These are phyloP conservation scores for Tineola bisselliella DNA, from an alignment of 2,888 invertebrate genomes.

Conservation along the genomic window DNA sequence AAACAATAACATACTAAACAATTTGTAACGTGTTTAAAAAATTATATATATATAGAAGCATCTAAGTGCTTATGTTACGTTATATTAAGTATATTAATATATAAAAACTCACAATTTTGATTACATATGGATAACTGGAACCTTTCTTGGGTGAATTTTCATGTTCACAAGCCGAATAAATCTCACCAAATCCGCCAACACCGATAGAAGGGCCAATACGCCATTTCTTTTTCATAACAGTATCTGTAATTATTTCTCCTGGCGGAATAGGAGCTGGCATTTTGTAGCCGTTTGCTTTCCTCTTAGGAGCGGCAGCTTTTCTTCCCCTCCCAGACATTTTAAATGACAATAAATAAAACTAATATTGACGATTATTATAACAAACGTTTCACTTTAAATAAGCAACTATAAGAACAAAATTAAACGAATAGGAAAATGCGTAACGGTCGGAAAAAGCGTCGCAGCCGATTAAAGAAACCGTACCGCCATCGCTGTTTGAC, in stretches of 20 bases:
- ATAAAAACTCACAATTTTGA: constrained; percentile 78
- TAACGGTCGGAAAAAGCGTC: not conserved
- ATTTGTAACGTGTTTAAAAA: too few relatives aligned
- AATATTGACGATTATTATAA: not conserved
- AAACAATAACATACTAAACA: constrained; percentile 20
- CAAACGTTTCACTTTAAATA: not conserved
- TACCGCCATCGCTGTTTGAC: not conserved
- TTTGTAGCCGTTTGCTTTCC: constrained; percentile 56
- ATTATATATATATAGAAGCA: too few relatives aligned
- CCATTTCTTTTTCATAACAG: constrained; percentile 80
- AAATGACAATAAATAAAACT: not conserved
- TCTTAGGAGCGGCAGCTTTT: constrained; percentile 42
- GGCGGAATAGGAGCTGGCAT: constrained; percentile 77
- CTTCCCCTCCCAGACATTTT: constrained; percentile 43
- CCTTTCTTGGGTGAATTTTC: constrained; percentile 60
- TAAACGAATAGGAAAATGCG: not conserved
- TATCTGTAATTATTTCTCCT: constrained; percentile 82
- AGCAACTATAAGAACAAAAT: not conserved
- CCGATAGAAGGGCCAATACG: constrained; percentile 88
- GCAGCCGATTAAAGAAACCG: not conserved
- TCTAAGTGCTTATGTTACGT: too few relatives aligned
- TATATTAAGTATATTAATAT: too few relatives aligned
- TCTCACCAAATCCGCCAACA: constrained; percentile 93
- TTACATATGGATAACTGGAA: constrained; percentile 72
- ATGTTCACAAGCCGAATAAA: constrained; percentile 81